A percentile compares a stretch with the other conserved stretches of the same genome.
Conservation (phyloP, 2,888 invertebrate genomes). For the Drosophila borealis region DNA sequence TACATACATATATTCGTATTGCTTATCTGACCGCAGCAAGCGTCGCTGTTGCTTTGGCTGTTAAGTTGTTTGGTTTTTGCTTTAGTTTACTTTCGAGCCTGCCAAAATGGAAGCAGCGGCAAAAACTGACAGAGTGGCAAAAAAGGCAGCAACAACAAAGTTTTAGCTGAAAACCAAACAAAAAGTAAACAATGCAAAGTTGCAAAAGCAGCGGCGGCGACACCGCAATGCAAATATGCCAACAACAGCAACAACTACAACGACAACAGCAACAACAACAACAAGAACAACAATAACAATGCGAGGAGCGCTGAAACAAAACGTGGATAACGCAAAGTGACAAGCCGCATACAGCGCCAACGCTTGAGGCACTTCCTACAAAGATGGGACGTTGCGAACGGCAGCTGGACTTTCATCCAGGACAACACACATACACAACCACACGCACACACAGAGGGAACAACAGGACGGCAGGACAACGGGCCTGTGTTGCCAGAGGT, state of each 20-base stretch:
- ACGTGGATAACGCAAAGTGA: conserved; percentile 69
- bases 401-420: conserved; percentile 53
- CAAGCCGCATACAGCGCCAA: conserved; percentile 69
- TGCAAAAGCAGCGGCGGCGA: conserved; percentile 48
- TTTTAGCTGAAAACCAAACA: conserved; percentile 64
- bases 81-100: conserved; percentile 69
- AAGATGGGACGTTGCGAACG: conserved; percentile 38
- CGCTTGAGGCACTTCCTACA: conserved; percentile 60
- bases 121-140: conserved; percentile 67
- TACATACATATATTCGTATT: conserved; percentile 41
- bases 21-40: conserved; percentile 66
- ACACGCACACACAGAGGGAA: conserved; percentile 6
- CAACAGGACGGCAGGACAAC: background rate
- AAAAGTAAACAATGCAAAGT: conserved; percentile 74
- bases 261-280: conserved; percentile 12
- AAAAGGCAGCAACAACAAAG: conserved; percentile 51
- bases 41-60: conserved; percentile 61
- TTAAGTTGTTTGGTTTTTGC: conserved; percentile 71
- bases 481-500: background rate
- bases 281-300: conserved; percentile 16
- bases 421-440: conserved; percentile 25
- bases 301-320: conserved; percentile 50
- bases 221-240: conserved; percentile 79
- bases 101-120: conserved; percentile 59
- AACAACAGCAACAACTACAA: conserved; percentile 51